A percentile compares a stretch with the other conserved stretches of the same genome.
These are phyloP conservation scores for Mesorhabditis spiculigera DNA, from an alignment of 2,888 invertebrate genomes.

Conservation along the genomic window DNA sequence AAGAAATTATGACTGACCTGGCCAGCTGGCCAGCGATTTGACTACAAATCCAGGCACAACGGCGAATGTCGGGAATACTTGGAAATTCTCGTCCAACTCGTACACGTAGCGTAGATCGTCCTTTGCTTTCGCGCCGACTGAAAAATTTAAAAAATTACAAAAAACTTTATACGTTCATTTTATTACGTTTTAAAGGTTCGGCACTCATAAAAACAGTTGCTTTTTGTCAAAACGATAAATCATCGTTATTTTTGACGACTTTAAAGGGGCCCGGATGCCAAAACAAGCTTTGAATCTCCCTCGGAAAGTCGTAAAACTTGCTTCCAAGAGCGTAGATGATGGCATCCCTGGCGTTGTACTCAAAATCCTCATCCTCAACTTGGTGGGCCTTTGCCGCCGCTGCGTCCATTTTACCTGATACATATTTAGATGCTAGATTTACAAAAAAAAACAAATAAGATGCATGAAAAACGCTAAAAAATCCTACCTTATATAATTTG, in stretches of 20 bases:
- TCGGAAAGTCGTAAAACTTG: conserved; percentile 60
- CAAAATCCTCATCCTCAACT: conserved; percentile 38
- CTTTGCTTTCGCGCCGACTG: conserved; percentile 65
- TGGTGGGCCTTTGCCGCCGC: conserved; percentile 23
- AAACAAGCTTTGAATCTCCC: conserved; percentile 11
- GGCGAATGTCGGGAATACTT: conserved; percentile 80
- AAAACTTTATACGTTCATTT: too few species aligned
- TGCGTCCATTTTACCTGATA: too few species aligned
- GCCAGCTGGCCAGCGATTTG: conserved; percentile 46
- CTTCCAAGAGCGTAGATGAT: conserved; percentile 88
- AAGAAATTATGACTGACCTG: neutral
- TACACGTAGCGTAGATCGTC: conserved; percentile 74
- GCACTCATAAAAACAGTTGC: neutral
- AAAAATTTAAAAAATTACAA: conserved; percentile 14
- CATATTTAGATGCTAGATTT: too few species aligned
- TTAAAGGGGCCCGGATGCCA: neutral
- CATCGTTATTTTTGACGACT: neutral
- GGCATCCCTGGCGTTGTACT: conserved; percentile 68
- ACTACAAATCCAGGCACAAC: conserved; percentile 62
- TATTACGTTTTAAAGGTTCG: neutral
- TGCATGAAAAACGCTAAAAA: too few species aligned
- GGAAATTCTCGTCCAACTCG: conserved; percentile 81
- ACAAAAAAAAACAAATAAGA: too few species aligned
- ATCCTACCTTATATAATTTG: too few species aligned
- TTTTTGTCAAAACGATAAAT: neutral